A percentile compares a stretch with the other conserved stretches of the same genome.
Conservation (phyloP, 1,140 invertebrate species). For the Drosophila equinoxialis region DNA sequence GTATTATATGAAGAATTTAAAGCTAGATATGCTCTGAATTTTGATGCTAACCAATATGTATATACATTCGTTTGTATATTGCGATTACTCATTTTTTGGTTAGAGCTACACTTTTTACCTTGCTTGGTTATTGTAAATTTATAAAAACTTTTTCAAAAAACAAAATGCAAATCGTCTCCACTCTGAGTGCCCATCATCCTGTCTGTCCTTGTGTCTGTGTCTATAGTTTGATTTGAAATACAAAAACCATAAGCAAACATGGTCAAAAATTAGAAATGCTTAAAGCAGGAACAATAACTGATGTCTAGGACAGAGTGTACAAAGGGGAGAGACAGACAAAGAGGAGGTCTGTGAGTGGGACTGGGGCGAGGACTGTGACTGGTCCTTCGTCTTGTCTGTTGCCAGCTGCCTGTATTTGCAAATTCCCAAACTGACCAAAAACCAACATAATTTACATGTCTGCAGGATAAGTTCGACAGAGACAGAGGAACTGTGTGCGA, state of each 20-base stretch:
- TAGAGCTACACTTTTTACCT: background rate
- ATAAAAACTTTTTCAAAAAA: background rate
- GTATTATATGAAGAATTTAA: too few relatives aligned
- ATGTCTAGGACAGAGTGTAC: constrained; percentile 17
- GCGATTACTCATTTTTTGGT: too few relatives aligned
- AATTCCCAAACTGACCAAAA: constrained; percentile 68
- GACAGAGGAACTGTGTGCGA: constrained; percentile 9
- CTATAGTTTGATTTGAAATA: constrained; percentile 22
- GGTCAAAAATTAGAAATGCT: constrained; percentile 43
- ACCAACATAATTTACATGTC: constrained; percentile 77
- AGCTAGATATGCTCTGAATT: too few relatives aligned
- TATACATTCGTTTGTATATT: too few relatives aligned
- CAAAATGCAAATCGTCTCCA: constrained; percentile 9
- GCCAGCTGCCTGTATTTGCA: constrained; percentile 30
- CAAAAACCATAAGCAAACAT: constrained; percentile 23
- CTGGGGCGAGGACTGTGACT: background rate
- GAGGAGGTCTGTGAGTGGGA: background rate
- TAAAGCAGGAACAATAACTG: constrained; percentile 42
- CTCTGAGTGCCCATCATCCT: background rate
- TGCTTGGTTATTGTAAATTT: background rate
- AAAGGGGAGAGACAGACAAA: constrained; percentile 1
- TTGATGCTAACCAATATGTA: too few relatives aligned
- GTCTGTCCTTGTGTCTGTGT: background rate
- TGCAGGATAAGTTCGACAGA: constrained; percentile 64
- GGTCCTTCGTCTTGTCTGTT: constrained; percentile 30